These are phyloP conservation scores for Dorcus hopei DNA, from an alignment of 2,888 invertebrate species.

Conservation along the genomic window DNA sequence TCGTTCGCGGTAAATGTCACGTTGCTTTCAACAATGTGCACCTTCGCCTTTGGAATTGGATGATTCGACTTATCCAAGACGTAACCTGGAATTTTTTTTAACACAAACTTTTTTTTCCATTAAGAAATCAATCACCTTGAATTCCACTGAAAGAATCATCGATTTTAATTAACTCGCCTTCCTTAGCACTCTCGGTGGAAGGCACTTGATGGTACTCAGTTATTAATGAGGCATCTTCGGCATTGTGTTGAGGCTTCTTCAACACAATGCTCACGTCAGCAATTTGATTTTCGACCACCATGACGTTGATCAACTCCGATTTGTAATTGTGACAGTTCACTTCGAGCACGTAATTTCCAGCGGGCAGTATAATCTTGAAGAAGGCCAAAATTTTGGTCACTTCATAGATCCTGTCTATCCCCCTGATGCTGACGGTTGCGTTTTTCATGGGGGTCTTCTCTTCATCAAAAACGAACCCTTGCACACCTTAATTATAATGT, in stretches of 20 bases:
- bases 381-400: slow-evolving; percentile 68
- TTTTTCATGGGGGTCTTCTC: slow-evolving; percentile 64
- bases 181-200: slow-evolving; percentile 15
- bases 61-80: slow-evolving; percentile 59
- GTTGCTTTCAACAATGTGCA: slow-evolving; percentile 51
- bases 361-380: slow-evolving; percentile 69
- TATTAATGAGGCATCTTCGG: too few species aligned
- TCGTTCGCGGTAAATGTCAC: slow-evolving; percentile 45
- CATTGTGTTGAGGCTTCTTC: neutral
- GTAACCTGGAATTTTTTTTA: slow-evolving; percentile 49
- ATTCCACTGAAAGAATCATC: slow-evolving; percentile 9
- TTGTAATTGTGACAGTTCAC: slow-evolving; percentile 62
- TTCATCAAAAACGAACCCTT: slow-evolving; percentile 67
- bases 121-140: neutral
- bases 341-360: slow-evolving; percentile 63
- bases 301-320: slow-evolving; percentile 42
- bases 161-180: slow-evolving; percentile 37
- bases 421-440: slow-evolving; percentile 67
- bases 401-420: slow-evolving; percentile 55
- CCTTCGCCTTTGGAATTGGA: slow-evolving; percentile 54
- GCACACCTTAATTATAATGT: slow-evolving; percentile 55
- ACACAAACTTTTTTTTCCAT: neutral
- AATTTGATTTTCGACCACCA: slow-evolving; percentile 5
- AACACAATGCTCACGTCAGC: slow-evolving; percentile 5
- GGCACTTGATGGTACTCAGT: too few species aligned